Conservation (phyloP, 1,140 invertebrate species). For the Zaprionus taronus region DNA sequence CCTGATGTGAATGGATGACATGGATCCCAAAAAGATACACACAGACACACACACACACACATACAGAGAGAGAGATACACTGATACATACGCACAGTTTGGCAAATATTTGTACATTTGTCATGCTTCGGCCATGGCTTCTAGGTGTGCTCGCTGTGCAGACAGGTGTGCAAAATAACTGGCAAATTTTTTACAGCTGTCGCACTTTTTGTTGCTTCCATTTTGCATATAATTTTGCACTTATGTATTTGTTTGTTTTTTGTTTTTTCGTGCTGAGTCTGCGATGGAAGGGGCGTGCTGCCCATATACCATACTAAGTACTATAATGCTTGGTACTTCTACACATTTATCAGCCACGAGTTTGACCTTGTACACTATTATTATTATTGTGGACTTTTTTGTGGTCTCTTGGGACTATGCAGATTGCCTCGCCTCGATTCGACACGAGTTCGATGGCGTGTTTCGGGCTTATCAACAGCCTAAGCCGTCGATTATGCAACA, state of each 20-base stretch:
- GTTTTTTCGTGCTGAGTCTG: background rate
- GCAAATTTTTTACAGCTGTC: constrained; percentile 71
- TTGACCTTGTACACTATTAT: constrained; percentile 7
- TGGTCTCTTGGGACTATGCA: background rate
- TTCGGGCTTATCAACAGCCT: constrained; percentile 22
- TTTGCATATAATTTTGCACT: constrained; percentile 45
- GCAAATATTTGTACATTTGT: constrained; percentile 62
- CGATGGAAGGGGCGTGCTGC: background rate
- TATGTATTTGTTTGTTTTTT: constrained; percentile 43
- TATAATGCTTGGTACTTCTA: constrained; percentile 1
- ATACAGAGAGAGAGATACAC: background rate
- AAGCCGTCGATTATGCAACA: constrained; percentile 30
- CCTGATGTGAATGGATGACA: constrained; percentile 35
- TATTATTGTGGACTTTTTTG: constrained; percentile 20
- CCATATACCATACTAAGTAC: background rate
- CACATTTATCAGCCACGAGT: constrained; percentile 8
- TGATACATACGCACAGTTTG: constrained; percentile 2
- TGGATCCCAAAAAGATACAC: constrained; percentile 15
- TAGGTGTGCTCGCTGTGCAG: constrained; percentile 47
- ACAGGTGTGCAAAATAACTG: constrained; percentile 78
- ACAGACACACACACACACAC: background rate
- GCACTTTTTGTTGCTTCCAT: constrained; percentile 14
- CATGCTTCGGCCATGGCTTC: constrained; percentile 51
- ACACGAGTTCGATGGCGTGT: background rate
- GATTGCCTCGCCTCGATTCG: background rate